Evolutionary conservation across 2,113 vertebrate species (phyloP).

Genomic region (Ariopsis seemanni): DNA sequence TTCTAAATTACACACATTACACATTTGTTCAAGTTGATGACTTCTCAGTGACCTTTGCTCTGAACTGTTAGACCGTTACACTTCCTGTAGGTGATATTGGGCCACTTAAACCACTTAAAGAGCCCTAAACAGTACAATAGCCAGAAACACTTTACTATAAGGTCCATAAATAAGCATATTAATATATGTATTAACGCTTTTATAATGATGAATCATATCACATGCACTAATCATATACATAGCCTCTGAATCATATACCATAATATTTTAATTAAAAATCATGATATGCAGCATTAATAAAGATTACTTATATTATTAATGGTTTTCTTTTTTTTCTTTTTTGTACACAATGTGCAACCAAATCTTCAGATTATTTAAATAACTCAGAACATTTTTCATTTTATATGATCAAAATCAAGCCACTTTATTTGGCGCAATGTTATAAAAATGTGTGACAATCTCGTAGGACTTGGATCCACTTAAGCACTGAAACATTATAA

Average conservation of each 20-base stretch:
- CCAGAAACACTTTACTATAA: background rate
- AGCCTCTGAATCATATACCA: background rate
- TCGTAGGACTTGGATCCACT: background rate
- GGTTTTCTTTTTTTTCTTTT: background rate
- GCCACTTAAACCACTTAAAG: background rate
- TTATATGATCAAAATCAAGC: background rate
- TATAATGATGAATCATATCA: background rate
- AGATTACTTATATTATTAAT: background rate
- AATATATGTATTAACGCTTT: background rate
- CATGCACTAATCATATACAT: background rate
- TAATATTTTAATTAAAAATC: background rate
- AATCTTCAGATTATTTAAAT: background rate
- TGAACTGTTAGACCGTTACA: background rate
- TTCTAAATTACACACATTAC: slow-evolving; percentile 1
- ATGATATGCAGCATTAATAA: background rate
- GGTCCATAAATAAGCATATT: background rate
- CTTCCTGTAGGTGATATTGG: slow-evolving; percentile 8
- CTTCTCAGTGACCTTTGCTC: background rate
- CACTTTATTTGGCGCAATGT: background rate
- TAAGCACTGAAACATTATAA: background rate
- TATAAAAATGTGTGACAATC: background rate
- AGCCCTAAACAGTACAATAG: slow-evolving; percentile 2
- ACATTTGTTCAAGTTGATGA: background rate
- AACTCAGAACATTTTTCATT: background rate
- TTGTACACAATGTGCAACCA: background rate